Percentiles rank a stretch among this genome's conserved stretches.
phyloP scores from a whole-genome alignment of 2,797 vertebrate species.

The Stomatorhinus walkeri region DNA sequence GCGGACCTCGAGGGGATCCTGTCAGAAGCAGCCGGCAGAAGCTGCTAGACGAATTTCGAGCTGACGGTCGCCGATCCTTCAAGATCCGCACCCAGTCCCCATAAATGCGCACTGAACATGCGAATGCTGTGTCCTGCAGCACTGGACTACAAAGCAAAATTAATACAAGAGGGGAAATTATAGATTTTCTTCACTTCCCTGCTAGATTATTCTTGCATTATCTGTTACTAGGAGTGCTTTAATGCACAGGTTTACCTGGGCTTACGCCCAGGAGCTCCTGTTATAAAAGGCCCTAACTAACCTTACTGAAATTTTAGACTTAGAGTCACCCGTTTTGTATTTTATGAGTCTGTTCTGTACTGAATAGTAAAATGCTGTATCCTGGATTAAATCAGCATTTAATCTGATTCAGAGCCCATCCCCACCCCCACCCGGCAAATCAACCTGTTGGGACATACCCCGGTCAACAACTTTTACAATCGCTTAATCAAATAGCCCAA shows the following conservation, averaged over 20 bases:
- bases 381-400: not conserved
- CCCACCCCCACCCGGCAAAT: not conserved
- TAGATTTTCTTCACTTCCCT: not conserved
- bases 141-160: not conserved
- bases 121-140: not conserved
- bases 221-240: not conserved
- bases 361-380: not conserved
- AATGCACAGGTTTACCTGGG: not conserved
- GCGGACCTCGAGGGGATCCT: constrained; percentile 36
- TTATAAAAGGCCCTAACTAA: not conserved
- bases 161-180: not conserved
- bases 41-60: constrained; percentile 30
- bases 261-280: not conserved
- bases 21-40: constrained; percentile 30
- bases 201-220: not conserved
- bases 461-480: not conserved
- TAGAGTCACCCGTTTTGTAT: not conserved
- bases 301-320: not conserved
- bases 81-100: constrained; percentile 3
- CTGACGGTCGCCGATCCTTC: constrained; percentile 20
- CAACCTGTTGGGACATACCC: not conserved
- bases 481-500: not conserved
- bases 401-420: not conserved
- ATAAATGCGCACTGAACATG: constrained; percentile 12
- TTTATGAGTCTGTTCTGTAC: not conserved